Base-by-base conservation (phyloP, 2,113 vertebrate species). In the Eleginops maclovinus region DNA sequence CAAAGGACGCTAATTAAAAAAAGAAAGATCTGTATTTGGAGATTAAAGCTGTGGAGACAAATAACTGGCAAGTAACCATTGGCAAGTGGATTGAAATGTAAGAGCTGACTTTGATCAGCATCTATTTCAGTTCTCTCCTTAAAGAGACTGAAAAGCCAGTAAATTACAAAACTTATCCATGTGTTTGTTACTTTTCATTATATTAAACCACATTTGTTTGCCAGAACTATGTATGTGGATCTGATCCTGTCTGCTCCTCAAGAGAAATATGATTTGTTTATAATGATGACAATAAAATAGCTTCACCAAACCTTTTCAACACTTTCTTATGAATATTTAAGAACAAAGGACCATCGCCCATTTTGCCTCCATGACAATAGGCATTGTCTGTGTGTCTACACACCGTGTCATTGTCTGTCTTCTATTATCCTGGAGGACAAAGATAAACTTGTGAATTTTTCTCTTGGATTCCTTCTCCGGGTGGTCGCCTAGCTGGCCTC, bases 401-500 rank as follows among this genome's bases (percentile, higher is more conserved):
- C 28, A 51, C 43, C 10, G 41, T 41, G 31, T 8, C 31, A 62
- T 77, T 77, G 72, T 83, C 51, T 73, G 40, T 65, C 58, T 60
- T 74, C 72, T 66, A 47, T 77, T 89, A 49, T 80, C 41, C 84
- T 75, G 64, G 70, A 86, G 75, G 77, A 88, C 79, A 86, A 87
- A 92, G 86, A 91, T 86, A 79, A 85, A 78, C 82, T 65, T 90
- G 87, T 91, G 81, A 91, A 82, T 75, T 79, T 84, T 58, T 54
- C 1, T 71, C 19, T 68, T 87, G 65, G 46, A 82, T 79, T 79
- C 17, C 56, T 63, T 51, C 51, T 77, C n/a, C 13, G 26, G 36
- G 50, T 64, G 31, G 31, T 36, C 31, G 31, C 62, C 22, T 69
- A 73, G 43, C 43, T 53, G 76, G 56, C 22, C 71, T 72, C 66